These are phyloP conservation scores for Apodemus speciosus DNA, from an alignment of 2,113 vertebrate species.

Conservation along the genomic window DNA sequence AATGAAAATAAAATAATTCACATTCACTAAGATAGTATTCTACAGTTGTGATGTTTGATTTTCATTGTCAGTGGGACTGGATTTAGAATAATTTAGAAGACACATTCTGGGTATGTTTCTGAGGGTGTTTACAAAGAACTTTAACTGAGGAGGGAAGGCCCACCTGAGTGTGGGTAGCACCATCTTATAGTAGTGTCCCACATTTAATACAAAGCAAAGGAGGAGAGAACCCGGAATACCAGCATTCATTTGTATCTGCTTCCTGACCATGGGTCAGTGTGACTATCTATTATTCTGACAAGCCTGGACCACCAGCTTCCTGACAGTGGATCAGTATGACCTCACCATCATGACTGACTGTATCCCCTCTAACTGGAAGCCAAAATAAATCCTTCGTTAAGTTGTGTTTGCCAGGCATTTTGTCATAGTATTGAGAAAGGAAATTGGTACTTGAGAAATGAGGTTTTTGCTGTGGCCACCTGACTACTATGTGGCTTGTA, in stretches of 20 bases:
- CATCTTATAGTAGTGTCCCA: neutral
- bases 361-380: neutral
- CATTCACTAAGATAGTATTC: neutral
- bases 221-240: neutral
- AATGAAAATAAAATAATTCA: constrained; percentile 28
- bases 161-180: neutral
- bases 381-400: neutral
- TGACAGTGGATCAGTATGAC: neutral
- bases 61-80: neutral
- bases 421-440: neutral
- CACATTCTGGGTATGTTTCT: neutral
- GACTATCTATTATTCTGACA: neutral
- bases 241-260: neutral
- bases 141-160: neutral
- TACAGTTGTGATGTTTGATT: neutral
- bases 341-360: neutral
- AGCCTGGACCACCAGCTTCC: neutral
- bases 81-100: neutral
- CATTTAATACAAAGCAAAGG: neutral
- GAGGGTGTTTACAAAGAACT: neutral
- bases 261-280: neutral
- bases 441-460: neutral
- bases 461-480: neutral
- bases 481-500: neutral
- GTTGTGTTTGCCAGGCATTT: neutral